Evolutionary conservation across 2,113 vertebrate genomes (phyloP).

Genomic region (Gymnarchus niloticus): DNA sequence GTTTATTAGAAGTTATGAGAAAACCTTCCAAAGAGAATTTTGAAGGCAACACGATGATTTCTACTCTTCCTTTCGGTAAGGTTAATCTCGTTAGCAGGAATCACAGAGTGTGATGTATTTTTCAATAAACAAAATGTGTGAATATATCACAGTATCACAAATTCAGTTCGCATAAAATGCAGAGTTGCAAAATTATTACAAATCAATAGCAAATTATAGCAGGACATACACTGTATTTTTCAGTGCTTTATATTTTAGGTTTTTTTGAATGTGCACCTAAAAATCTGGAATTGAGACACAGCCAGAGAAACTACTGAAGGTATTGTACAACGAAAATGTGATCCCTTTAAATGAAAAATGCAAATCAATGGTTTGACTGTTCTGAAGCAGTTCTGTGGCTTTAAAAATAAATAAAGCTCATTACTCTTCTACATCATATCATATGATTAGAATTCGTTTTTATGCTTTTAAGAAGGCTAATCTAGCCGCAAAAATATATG

Average conservation of each 20-base stretch:
- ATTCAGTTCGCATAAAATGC: background rate
- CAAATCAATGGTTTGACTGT: background rate
- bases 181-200: background rate
- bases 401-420: no score
- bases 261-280: no score
- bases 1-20: no score
- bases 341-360: no score
- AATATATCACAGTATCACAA: background rate
- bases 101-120: background rate
- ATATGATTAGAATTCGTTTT: no score
- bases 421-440: no score
- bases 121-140: background rate
- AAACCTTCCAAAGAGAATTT: conserved; percentile 2
- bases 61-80: background rate
- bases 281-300: no score
- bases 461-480: background rate
- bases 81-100: background rate
- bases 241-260: background rate
- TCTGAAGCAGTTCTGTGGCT: no score
- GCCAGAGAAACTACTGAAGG: background rate
- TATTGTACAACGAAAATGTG: background rate
- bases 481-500: background rate
- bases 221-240: background rate
- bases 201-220: background rate
- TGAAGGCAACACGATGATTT: background rate